These are phyloP conservation scores for Lasioglossum albipes DNA, from an alignment of 1,140 invertebrate genomes.

Conservation along the genomic window DNA sequence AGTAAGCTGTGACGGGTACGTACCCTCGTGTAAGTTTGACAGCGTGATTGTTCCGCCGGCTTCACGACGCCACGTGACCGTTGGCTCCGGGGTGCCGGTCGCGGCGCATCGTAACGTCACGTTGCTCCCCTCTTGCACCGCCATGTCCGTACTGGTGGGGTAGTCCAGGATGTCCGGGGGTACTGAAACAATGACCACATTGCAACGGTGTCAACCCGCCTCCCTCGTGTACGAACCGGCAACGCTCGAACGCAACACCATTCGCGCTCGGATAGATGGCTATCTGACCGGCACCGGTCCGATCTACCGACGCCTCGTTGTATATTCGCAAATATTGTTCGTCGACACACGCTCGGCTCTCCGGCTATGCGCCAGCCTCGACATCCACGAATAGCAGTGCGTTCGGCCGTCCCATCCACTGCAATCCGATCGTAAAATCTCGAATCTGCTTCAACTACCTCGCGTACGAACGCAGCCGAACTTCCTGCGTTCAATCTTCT, in stretches of 20 bases:
- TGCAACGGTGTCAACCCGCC: constrained; percentile 29
- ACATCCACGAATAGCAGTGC: constrained; percentile 17
- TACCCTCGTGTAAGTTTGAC: constrained; percentile 74
- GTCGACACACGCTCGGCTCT: neutral
- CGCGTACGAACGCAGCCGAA: neutral
- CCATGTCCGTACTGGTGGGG: constrained; percentile 92
- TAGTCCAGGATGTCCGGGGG: constrained; percentile 94
- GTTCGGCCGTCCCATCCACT: constrained; percentile 9
- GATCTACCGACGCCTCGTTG: constrained; percentile 17
- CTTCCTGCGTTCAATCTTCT: neutral
- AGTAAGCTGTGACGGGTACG: constrained; percentile 22
- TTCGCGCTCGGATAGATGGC: constrained; percentile 50
- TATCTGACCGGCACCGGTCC: constrained; percentile 34
- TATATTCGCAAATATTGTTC: constrained; percentile 52
- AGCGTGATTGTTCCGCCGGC: constrained; percentile 66
- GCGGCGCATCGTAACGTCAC: constrained; percentile 92
- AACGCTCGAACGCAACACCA: constrained; percentile 26
- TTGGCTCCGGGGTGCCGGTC: constrained; percentile 90
- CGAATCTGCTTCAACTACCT: constrained; percentile 23
- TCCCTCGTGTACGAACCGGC: constrained; percentile 28
- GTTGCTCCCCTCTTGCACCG: constrained; percentile 91
- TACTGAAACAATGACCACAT: constrained; percentile 83
- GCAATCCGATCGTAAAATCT: constrained; percentile 60
- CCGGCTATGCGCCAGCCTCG: neutral
- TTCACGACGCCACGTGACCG: constrained; percentile 92